Conservation (phyloP, 2,888 invertebrate species). For the Entomobrya multifasciata region DNA sequence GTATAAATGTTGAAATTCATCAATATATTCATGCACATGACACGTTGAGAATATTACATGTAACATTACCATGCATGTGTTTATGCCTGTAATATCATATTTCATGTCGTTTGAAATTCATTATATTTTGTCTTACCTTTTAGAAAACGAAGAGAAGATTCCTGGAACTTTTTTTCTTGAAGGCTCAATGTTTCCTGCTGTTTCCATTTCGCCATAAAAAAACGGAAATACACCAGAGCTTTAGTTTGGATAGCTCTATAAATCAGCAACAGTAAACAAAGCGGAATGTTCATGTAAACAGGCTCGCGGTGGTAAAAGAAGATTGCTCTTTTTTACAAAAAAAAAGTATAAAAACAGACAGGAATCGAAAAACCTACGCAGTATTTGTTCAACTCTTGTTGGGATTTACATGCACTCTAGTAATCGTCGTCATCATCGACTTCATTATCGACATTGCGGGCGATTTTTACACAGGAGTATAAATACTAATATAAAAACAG, state of each 20-base stretch:
- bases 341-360: neutral
- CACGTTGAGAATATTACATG: no score
- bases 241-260: constrained; percentile 16
- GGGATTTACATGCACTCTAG: neutral
- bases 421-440: constrained; percentile 10
- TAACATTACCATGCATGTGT: no score
- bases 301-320: constrained; percentile 1
- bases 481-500: neutral
- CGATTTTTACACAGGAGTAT: neutral
- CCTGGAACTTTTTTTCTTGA: neutral
- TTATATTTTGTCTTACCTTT: no score
- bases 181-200: constrained; percentile 32
- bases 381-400: neutral
- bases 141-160: neutral
- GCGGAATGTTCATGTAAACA: constrained; percentile 21
- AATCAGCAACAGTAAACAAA: constrained; percentile 24
- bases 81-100: no score
- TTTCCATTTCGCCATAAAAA: constrained; percentile 14
- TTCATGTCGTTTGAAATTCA: no score
- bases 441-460: constrained; percentile 39
- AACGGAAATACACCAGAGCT: constrained; percentile 3
- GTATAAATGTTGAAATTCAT: no score
- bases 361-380: neutral
- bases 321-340: constrained; percentile 13
- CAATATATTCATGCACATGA: no score